These are phyloP conservation scores for Pipra filicauda DNA, from an alignment of 2,113 vertebrate species.

Conservation along the genomic window DNA sequence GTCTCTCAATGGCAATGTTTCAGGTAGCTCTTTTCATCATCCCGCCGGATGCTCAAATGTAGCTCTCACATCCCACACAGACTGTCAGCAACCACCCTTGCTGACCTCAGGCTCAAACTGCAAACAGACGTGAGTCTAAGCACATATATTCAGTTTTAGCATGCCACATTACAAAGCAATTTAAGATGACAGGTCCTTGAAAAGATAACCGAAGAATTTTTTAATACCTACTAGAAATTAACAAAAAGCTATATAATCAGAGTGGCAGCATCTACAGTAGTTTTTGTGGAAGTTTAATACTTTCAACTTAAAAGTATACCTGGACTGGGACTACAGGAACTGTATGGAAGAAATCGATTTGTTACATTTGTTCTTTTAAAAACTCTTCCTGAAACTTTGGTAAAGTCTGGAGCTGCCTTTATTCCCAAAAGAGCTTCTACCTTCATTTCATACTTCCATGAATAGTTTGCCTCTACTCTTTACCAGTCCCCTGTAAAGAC, in stretches of 20 bases:
- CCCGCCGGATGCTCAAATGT: not conserved
- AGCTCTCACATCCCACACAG: not conserved
- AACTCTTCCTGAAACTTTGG: not conserved
- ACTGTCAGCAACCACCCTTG: not conserved
- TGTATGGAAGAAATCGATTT: not conserved
- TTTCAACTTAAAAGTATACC: not conserved
- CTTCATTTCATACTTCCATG: not conserved
- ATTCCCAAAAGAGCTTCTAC: not conserved
- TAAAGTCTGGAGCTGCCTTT: not conserved
- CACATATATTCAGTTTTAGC: not conserved
- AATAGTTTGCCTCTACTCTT: not conserved
- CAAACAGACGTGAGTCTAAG: not conserved
- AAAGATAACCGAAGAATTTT: not conserved
- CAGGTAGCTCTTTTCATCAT: not conserved
- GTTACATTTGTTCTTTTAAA: not conserved
- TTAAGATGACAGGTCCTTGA: not conserved
- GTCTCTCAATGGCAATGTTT: not conserved
- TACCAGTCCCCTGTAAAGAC: not conserved
- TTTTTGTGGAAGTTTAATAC: not conserved
- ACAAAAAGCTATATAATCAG: not conserved
- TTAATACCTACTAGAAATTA: not conserved
- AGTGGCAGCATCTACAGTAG: not conserved
- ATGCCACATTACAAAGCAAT: not conserved
- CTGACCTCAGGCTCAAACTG: not conserved
- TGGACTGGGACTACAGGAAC: not conserved